phyloP scores from a whole-genome alignment of 2,888 invertebrate genomes.

The Palloptera scutellata region DNA sequence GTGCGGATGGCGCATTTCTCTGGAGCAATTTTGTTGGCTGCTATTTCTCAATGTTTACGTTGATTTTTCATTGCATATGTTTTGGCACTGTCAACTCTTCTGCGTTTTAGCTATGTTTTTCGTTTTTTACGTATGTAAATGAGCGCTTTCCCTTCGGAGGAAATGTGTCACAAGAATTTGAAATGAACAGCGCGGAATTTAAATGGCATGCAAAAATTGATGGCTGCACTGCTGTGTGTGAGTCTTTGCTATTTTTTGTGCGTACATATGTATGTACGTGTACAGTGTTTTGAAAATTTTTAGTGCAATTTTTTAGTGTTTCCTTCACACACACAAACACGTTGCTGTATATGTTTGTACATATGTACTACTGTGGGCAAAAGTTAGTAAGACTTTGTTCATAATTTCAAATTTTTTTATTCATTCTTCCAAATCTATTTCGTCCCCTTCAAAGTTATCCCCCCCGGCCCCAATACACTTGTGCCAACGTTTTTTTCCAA shows the following conservation, averaged over 20 bases:
- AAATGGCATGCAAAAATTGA: constrained; percentile 24
- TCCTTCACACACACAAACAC: background rate
- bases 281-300: constrained; percentile 8
- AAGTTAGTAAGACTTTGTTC: too few species aligned
- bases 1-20: constrained; percentile 17
- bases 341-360: too few species aligned
- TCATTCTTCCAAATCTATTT: too few species aligned
- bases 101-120: background rate
- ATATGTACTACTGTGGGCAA: constrained; percentile 11
- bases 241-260: background rate
- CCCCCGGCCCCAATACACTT: too few species aligned
- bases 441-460: too few species aligned
- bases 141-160: background rate
- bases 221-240: background rate
- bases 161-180: constrained; percentile 37
- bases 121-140: background rate
- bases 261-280: constrained; percentile 1
- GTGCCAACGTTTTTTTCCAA: constrained; percentile 1
- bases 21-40: background rate
- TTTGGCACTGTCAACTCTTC: constrained; percentile 1
- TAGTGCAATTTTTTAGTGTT: constrained; percentile 25
- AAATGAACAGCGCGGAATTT: constrained; percentile 35
- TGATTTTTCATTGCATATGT: constrained; percentile 18
- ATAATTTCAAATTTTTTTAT: too few species aligned
- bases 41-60: constrained; percentile 27